These are phyloP conservation scores for Cygnus atratus DNA, from an alignment of 2,113 vertebrate genomes.

Conservation along the genomic window DNA sequence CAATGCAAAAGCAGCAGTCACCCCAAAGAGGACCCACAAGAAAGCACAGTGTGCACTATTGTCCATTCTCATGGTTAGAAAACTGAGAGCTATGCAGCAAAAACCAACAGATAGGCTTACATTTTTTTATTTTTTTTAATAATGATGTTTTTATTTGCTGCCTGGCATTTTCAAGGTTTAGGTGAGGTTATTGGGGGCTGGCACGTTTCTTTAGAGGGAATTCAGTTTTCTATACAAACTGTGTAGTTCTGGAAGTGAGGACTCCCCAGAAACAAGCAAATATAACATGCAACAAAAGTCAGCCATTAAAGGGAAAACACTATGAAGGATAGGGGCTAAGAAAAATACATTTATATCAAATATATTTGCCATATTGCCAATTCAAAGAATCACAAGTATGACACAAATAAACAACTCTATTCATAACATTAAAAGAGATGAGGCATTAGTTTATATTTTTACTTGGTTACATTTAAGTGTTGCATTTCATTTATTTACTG, in stretches of 20 bases:
- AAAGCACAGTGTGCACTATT: background rate
- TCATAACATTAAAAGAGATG: background rate
- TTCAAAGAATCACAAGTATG: background rate
- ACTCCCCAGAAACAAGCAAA: background rate
- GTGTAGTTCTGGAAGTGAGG: background rate
- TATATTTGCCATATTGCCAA: background rate
- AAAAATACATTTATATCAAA: background rate
- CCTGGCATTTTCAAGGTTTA: background rate
- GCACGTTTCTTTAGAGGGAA: background rate
- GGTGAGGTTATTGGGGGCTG: background rate
- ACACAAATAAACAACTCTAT: background rate
- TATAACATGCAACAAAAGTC: background rate
- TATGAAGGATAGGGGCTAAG: background rate
- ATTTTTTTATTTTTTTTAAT: background rate
- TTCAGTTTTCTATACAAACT: background rate
- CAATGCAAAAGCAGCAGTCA: background rate
- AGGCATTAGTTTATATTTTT: background rate
- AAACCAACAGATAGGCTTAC: background rate
- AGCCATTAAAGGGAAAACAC: background rate
- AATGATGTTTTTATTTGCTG: background rate
- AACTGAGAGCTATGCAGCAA: background rate
- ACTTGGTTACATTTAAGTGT: background rate
- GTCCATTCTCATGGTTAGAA: background rate
- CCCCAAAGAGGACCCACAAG: background rate
- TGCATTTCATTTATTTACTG: background rate